Conservation (phyloP, 1,140 invertebrate species). For the Panagrolaimus sp. region DNA sequence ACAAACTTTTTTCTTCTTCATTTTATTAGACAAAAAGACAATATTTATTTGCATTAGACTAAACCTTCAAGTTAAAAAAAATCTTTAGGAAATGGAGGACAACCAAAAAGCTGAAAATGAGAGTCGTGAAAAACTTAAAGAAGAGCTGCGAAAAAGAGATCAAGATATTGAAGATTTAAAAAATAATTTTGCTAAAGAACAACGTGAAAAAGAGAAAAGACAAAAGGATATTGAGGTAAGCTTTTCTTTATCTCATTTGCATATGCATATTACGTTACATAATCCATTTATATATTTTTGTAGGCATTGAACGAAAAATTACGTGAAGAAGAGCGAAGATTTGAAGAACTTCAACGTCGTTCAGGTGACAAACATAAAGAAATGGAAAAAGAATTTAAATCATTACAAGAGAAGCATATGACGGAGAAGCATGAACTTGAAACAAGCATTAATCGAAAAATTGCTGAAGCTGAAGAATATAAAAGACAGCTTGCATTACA, state of each 20-base stretch:
- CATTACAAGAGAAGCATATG: slow-evolving; percentile 27
- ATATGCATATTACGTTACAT: neutral
- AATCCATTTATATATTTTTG: neutral
- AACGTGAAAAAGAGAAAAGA: slow-evolving; percentile 23
- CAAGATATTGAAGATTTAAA: slow-evolving; percentile 41
- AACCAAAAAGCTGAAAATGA: slow-evolving; percentile 25
- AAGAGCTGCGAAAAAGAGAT: slow-evolving; percentile 30
- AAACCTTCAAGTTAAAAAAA: slow-evolving; percentile 6
- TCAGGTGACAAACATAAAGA: slow-evolving; percentile 15
- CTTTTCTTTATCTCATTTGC: neutral
- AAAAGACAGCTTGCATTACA: slow-evolving; percentile 19
- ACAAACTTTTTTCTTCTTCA: too few relatives aligned
- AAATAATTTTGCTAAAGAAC: slow-evolving; percentile 32
- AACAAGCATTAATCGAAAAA: slow-evolving; percentile 10
- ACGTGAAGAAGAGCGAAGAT: slow-evolving; percentile 22
- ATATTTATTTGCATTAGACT: neutral
- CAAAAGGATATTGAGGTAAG: slow-evolving; percentile 39
- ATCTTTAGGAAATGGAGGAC: slow-evolving; percentile 52
- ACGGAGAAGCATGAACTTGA: slow-evolving; percentile 16
- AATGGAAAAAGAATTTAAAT: slow-evolving; percentile 33
- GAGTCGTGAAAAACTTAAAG: slow-evolving; percentile 31
- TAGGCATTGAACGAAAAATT: slow-evolving; percentile 41
- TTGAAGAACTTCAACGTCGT: slow-evolving; percentile 21
- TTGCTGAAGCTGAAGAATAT: slow-evolving; percentile 17
- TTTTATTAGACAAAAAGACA: neutral